Conservation (phyloP, 2,888 invertebrate genomes). For the Diarsia dahlii region DNA sequence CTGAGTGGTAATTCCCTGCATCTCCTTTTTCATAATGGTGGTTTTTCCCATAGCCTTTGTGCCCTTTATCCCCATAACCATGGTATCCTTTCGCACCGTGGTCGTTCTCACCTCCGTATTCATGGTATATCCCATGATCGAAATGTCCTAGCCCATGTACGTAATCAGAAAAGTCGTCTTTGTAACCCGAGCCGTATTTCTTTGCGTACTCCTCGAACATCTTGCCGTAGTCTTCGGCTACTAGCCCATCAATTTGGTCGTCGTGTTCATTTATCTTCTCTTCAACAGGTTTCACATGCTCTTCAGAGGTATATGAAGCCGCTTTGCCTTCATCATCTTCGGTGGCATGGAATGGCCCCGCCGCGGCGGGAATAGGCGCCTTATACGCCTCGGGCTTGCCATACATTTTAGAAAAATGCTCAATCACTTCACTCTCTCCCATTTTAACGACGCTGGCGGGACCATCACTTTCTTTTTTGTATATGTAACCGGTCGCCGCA, state of each 20-base stretch:
- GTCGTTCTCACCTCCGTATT: conserved; percentile 83
- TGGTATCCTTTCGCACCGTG: conserved; percentile 84
- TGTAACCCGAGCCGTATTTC: conserved; percentile 78
- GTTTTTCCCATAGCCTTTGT: conserved; percentile 87
- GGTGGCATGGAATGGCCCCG: conserved; percentile 77
- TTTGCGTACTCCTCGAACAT: conserved; percentile 78
- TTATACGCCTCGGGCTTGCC: conserved; percentile 80
- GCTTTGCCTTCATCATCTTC: conserved; percentile 78
- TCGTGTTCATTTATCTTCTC: conserved; percentile 77
- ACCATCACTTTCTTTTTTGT: conserved; percentile 87
- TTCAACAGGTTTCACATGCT: conserved; percentile 82
- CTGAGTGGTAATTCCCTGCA: conserved; percentile 89
- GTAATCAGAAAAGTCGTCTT: conserved; percentile 82
- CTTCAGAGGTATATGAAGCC: conserved; percentile 75
- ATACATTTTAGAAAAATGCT: conserved; percentile 84
- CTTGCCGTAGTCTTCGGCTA: conserved; percentile 81
- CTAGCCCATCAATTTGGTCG: conserved; percentile 77
- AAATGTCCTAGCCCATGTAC: conserved; percentile 78
- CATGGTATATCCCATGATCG: conserved; percentile 76
- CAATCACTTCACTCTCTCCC: conserved; percentile 85
- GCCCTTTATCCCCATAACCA: conserved; percentile 88
- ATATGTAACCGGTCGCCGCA: conserved; percentile 91
- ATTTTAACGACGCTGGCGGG: conserved; percentile 87
- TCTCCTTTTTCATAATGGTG: conserved; percentile 90
- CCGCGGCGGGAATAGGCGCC: conserved; percentile 76